Evolutionary conservation across 2,113 vertebrate species (phyloP).

Genomic region (Pampusana beccarii): DNA sequence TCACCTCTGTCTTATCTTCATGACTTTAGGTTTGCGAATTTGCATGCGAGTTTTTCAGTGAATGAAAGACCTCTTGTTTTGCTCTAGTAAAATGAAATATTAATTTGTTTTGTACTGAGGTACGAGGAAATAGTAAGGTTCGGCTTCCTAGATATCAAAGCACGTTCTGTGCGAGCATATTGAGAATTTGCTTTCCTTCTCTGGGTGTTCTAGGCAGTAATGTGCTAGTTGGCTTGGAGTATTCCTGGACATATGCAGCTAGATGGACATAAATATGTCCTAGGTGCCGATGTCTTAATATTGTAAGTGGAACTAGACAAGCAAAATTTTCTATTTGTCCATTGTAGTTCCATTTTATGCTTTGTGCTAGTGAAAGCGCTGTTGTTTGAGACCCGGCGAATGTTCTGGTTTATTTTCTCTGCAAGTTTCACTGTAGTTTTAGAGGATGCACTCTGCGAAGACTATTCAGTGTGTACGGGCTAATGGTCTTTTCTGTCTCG

Average conservation of each 20-base stretch:
- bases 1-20: neutral
- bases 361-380: neutral
- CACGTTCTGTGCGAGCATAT: neutral
- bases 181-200: neutral
- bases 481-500: neutral
- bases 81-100: conserved; percentile 24
- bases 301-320: neutral
- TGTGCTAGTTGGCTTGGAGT: neutral
- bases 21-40: neutral
- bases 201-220: neutral
- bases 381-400: neutral
- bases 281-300: neutral
- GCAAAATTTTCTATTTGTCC: neutral
- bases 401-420: neutral
- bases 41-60: neutral
- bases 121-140: neutral
- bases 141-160: neutral
- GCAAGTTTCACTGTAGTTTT: neutral
- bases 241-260: neutral
- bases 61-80: conserved; percentile 5
- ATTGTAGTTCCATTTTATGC: neutral
- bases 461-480: neutral
- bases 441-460: neutral
- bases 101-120: conserved; percentile 8
- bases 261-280: neutral